Evolutionary conservation across 1,140 invertebrate species (phyloP), one percentile per base, ranked within the genome.

Genomic region (Caenorhabditis inopinata): DNA sequence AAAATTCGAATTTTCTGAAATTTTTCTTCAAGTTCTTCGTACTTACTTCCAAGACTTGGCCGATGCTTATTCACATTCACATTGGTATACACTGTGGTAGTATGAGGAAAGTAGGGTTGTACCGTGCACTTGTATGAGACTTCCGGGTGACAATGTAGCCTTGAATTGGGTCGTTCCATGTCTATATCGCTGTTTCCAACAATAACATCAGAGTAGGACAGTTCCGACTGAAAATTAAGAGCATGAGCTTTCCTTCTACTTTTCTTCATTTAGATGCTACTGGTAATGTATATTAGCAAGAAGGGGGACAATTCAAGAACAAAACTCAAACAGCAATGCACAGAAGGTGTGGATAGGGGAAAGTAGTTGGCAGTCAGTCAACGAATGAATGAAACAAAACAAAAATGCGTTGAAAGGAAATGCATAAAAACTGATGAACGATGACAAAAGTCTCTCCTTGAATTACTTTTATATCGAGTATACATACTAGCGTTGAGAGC

Each of bases 271-370:
- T 29, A 58, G 51, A 25, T 58, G 51, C 25, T 58, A 32, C 16
- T 68, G 48, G 11, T 42, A 42, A 42, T 5, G 21, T 51, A 32
- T 68, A 68, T 38, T 4, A 38, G 58, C 16, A 42, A 14, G 38
- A 42, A 7, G 38, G 21, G 32, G 21, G 58, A 32, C 18, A 68
- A 38, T 14, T 1, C 35, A 68, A 68, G 58, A 68, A 68, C 32
- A 68, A 68, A 68, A 32, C 58, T 68, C 58, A 68, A 68, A 68
- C 58, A 68, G 27, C 58, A 23, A 68, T 42, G 58, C 32, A 42
- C 58, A 68, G n/a, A 18, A 38, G n/a, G 27, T 32, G 38, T 38
- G 32, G 23, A 38, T 68, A 4, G 18, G 38, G 38, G 58, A 68
- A 68, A 38, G 35, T 38, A 21, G 58, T n/a, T 68, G 53, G 53